Evolutionary conservation across 2,797 vertebrate genomes (phyloP), one percentile per base, ranked within the genome.

Genomic region (Halcyon smyrnensis): DNA sequence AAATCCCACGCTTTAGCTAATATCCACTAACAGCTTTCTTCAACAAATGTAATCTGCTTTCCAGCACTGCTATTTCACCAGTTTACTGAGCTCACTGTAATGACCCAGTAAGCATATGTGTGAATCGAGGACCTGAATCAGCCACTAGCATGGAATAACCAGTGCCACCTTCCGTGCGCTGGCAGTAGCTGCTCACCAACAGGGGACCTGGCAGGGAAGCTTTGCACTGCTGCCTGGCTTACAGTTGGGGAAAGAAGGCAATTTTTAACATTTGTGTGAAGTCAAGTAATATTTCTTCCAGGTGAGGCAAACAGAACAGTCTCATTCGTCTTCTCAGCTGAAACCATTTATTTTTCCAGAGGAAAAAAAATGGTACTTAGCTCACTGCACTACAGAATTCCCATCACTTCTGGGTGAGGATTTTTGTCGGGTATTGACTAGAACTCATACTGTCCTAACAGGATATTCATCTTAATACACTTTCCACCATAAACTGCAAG

Each of bases 101-200:
- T 0, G 7, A 28, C 41, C 43, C 2, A 10, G 14, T 28, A 50
- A 27, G 19, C 1, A 9, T 3, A 15, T 5, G 2, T 2, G 37
- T 28, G 36, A 54, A 67, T 12, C 8, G 56, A 28, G 43, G 53
- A 46, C 43, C 15, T 20, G 21, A 87, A 53, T 30, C 20, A 25
- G 50, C 7, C 65, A 2, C 27, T 0, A 15, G 41, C 2, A 5
- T 2, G 39, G 74, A 46, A 63, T 9, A 60, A 34, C 32, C 73
- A 73, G 27, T 10, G 12, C 8, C 50, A 37, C 32, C 28, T 25
- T 13, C 60, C 11, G 18, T 7, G 46, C 48, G 8, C 16, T 21
- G 53, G 11, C 30, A 5, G 3, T 3, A 28, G 30, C 48, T 75
- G 60, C 73, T 67, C 8, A 12, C 63, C 32, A 25, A 30, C 41